Percentiles rank a stretch among this genome's conserved stretches.
Conservation (phyloP, 1,140 invertebrate genomes). For the Zaprionus tsacasi region DNA sequence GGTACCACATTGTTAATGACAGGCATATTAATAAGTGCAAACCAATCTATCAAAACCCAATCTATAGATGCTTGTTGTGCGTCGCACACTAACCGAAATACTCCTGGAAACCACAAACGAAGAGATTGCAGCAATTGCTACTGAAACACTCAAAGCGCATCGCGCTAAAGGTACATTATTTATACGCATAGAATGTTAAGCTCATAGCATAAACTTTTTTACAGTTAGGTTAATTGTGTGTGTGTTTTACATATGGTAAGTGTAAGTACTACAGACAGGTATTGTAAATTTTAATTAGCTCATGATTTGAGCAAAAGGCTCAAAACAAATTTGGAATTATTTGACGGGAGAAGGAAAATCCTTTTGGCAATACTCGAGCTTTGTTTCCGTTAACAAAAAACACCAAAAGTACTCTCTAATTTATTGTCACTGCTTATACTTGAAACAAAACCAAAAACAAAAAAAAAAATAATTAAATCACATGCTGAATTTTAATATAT, state of each 20-base stretch:
- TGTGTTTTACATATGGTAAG: background rate
- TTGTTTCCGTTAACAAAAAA: background rate
- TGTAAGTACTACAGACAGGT: slow-evolving; percentile 23
- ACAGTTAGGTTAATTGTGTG: slow-evolving; percentile 27
- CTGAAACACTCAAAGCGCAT: slow-evolving; percentile 86
- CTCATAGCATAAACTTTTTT: slow-evolving; percentile 39
- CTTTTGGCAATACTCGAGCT: slow-evolving; percentile 5
- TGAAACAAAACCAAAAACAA: slow-evolving; percentile 48
- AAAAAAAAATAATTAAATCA: slow-evolving; percentile 49
- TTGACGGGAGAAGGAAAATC: slow-evolving; percentile 14
- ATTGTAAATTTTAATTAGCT: background rate
- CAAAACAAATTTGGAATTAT: slow-evolving; percentile 35
- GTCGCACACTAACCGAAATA: slow-evolving; percentile 94
- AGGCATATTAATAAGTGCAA: slow-evolving; percentile 41
- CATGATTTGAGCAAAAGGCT: background rate
- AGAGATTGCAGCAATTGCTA: slow-evolving; percentile 92
- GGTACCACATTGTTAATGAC: slow-evolving; percentile 39
- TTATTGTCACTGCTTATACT: slow-evolving; percentile 53
- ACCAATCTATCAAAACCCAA: slow-evolving; percentile 41
- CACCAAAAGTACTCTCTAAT: slow-evolving; percentile 31
- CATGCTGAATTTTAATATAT: slow-evolving; percentile 73
- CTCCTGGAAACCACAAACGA: slow-evolving; percentile 96
- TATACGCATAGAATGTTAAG: slow-evolving; percentile 42
- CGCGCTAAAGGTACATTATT: slow-evolving; percentile 81
- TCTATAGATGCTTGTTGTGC: slow-evolving; percentile 93